Percentiles rank a stretch among this genome's conserved stretches.
These are phyloP conservation scores for Drosophila baimaii DNA, from an alignment of 1,140 invertebrate genomes.

Conservation along the genomic window DNA sequence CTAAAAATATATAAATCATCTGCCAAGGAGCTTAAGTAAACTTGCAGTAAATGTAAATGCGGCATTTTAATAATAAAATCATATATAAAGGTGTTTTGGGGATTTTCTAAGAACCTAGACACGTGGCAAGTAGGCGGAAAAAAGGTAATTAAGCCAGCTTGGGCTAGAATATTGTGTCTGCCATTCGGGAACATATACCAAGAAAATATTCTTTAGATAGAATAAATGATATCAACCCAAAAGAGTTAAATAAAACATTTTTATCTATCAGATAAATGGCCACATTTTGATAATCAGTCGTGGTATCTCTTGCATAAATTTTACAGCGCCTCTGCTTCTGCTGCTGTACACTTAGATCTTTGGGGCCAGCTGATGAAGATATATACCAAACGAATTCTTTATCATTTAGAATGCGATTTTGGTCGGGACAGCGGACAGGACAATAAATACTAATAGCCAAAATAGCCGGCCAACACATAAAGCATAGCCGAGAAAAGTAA, in stretches of 20 bases:
- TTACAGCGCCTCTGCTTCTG: conserved; percentile 45
- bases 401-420: conserved; percentile 55
- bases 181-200: too few relatives aligned
- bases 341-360: conserved; percentile 50
- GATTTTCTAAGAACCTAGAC: background rate
- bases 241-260: background rate
- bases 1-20: background rate
- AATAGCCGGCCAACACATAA: conserved; percentile 58
- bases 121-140: too few relatives aligned
- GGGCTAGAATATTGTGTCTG: background rate
- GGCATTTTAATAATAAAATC: too few relatives aligned
- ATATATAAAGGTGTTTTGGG: accelerated
- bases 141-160: too few relatives aligned
- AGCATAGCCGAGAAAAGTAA: conserved; percentile 70
- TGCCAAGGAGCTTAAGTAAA: too few relatives aligned
- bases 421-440: conserved; percentile 18
- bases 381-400: conserved; percentile 31
- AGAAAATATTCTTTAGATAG: background rate
- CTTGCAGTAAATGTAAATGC: background rate
- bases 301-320: conserved; percentile 13
- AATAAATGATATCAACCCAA: too few relatives aligned
- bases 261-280: background rate
- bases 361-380: conserved; percentile 24
- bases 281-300: conserved; percentile 1
- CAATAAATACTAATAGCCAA: conserved; percentile 73